Percentiles rank a stretch among this genome's conserved stretches.
Conservation (phyloP, 2,888 invertebrate genomes). For the Cryptocheilus praepositus region DNA sequence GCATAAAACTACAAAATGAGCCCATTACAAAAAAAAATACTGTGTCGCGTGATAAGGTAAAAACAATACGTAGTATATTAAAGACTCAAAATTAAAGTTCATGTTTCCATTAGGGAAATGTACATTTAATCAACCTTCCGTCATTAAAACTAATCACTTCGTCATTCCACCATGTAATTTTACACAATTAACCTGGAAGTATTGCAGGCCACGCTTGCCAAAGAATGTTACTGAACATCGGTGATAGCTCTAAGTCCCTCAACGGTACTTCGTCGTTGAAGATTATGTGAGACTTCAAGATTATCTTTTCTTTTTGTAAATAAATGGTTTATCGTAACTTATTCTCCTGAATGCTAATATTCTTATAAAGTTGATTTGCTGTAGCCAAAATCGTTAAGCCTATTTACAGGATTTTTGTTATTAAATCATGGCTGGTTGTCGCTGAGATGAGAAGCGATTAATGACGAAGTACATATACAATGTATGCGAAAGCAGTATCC, state of each 20-base stretch:
- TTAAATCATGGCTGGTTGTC: too few relatives aligned
- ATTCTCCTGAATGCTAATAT: background rate
- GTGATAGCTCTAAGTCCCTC: background rate
- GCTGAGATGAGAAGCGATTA: background rate
- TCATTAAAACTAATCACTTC: background rate
- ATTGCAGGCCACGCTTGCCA: background rate
- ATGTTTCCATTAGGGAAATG: slow-evolving; percentile 4
- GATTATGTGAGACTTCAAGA: too few relatives aligned
- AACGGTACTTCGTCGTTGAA: too few relatives aligned
- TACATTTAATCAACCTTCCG: background rate
- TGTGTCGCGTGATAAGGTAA: slow-evolving; percentile 11
- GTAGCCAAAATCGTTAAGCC: too few relatives aligned
- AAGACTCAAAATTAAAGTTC: slow-evolving; percentile 2
- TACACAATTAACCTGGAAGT: slow-evolving; percentile 14
- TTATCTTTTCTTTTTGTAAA: too few relatives aligned
- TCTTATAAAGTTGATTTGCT: background rate
- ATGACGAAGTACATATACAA: background rate
- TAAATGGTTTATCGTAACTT: too few relatives aligned
- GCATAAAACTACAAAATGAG: slow-evolving; percentile 21
- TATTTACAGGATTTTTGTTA: too few relatives aligned
- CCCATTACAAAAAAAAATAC: slow-evolving; percentile 10
- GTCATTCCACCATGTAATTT: background rate
- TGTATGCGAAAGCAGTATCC: slow-evolving; percentile 29
- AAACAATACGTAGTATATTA: slow-evolving; percentile 11
- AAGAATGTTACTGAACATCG: background rate